Base-by-base conservation (phyloP, 1,140 invertebrate genomes). In the Phortica variegata region DNA sequence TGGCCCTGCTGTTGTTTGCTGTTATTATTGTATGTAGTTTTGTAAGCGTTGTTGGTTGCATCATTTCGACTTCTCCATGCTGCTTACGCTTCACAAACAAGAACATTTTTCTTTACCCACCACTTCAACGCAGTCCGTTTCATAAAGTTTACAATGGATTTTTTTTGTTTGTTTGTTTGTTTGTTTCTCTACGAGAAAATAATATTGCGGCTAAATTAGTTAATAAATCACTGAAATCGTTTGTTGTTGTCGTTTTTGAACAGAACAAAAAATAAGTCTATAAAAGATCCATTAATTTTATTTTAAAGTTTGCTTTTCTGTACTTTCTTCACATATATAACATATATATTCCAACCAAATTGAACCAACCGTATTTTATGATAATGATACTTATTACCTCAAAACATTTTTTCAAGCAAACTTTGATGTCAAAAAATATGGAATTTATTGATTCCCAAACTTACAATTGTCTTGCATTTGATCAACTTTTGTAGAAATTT, bases 171-270 rank as follows among this genome's bases (percentile, higher is more conserved):
- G 5, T 26, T 26, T 26, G 23, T 26, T 26, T 26, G 5, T 26
- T 26, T 26, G 23, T 26, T 26, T 6, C 10, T 26, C 10, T 26
- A 26, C 23, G n/a, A n/a, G n/a, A 56, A 61, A 65, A 61, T 65
- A 56, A 65, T 58, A 56, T 49, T 48, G 58, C 52, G 34, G 52
- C 49, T 54, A 61, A 65, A 61, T 65, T 58, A 53, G 61, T 58
- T 61, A 60, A 65, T 65, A 65, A 65, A 65, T 65, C 61, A 65
- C 49, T 44, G 16, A 17, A 45, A 42, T 33, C 18, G 47, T 34
- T 34, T 34, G 33, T 10, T 4, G 33, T 50, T 43, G n/a, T 12
- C 4, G 6, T 8, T 46, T 26, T 26, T 9, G n/a, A 19, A 13
- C 12, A 20, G 38, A 33, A 12, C 36, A 34, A 21, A 48, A 34